Evolutionary conservation across 2,113 vertebrate species (phyloP).

Genomic region (Crotalus tigris): DNA sequence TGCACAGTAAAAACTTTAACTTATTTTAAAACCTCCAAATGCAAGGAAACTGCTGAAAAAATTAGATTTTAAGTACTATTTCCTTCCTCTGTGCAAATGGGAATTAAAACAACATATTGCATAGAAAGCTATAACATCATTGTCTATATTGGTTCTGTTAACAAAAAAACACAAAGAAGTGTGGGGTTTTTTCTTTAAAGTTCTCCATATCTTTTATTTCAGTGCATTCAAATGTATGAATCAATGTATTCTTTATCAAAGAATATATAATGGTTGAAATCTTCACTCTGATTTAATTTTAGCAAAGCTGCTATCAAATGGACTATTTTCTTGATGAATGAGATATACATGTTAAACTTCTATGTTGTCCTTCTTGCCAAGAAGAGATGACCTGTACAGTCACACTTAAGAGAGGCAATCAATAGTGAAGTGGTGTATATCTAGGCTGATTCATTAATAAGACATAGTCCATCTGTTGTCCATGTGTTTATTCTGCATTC

Average conservation of each 20-base stretch:
- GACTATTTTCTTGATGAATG: background rate
- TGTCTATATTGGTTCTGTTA: slow-evolving; percentile 34
- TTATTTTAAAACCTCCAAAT: slow-evolving; percentile 65
- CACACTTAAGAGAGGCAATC: background rate
- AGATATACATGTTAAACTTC: background rate
- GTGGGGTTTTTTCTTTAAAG: slow-evolving; percentile 26
- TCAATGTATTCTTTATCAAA: background rate
- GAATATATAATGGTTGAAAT: background rate
- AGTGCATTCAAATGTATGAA: background rate
- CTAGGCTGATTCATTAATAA: background rate
- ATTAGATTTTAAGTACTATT: slow-evolving; percentile 62
- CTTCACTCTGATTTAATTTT: background rate
- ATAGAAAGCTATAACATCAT: slow-evolving; percentile 47
- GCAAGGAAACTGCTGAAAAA: slow-evolving; percentile 57
- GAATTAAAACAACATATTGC: slow-evolving; percentile 44
- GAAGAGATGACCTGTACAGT: background rate
- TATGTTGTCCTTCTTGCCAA: background rate
- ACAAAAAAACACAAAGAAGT: slow-evolving; percentile 28
- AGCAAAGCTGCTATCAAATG: background rate
- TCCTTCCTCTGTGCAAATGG: slow-evolving; percentile 57
- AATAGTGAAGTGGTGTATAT: background rate
- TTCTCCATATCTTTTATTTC: background rate
- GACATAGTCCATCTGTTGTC: background rate
- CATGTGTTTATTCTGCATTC: background rate
- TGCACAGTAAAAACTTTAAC: slow-evolving; percentile 59